Conservation (phyloP, 2,888 invertebrate genomes). For the Dynastes tityus region DNA sequence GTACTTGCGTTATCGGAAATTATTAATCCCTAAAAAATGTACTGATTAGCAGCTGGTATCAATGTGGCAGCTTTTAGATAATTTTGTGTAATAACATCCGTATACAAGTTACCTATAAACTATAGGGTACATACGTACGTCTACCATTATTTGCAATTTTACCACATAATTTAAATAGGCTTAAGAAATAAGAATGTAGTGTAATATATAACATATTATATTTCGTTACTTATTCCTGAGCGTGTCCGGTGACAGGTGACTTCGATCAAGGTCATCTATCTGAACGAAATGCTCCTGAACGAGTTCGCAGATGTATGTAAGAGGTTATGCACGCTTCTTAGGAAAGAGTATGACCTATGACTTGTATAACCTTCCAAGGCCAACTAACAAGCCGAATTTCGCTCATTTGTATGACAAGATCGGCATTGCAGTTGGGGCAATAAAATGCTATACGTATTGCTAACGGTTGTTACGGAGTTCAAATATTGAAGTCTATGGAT, state of each 20-base stretch:
- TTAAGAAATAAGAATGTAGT: background rate
- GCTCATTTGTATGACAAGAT: background rate
- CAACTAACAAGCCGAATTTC: conserved; percentile 31
- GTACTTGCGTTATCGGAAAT: background rate
- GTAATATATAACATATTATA: background rate
- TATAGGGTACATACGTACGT: no score
- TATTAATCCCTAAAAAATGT: background rate
- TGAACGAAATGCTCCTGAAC: background rate
- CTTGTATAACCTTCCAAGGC: conserved; percentile 39
- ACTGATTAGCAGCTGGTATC: background rate
- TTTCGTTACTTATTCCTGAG: background rate
- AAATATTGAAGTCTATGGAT: no score
- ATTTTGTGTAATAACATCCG: background rate
- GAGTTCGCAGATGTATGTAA: conserved; percentile 5
- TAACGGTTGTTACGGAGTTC: no score
- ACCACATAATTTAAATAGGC: background rate
- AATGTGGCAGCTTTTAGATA: conserved; percentile 1
- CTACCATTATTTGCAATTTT: no score
- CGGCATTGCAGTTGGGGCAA: background rate
- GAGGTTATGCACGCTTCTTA: conserved; percentile 19
- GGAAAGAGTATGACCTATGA: conserved; percentile 24
- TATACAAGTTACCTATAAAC: no score
- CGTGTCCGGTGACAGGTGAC: conserved; percentile 59
- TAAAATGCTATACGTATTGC: no score
- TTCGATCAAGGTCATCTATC: conserved; percentile 61